Base-by-base conservation (phyloP, 1,140 invertebrate species). In the Mercenaria mercenaria region DNA sequence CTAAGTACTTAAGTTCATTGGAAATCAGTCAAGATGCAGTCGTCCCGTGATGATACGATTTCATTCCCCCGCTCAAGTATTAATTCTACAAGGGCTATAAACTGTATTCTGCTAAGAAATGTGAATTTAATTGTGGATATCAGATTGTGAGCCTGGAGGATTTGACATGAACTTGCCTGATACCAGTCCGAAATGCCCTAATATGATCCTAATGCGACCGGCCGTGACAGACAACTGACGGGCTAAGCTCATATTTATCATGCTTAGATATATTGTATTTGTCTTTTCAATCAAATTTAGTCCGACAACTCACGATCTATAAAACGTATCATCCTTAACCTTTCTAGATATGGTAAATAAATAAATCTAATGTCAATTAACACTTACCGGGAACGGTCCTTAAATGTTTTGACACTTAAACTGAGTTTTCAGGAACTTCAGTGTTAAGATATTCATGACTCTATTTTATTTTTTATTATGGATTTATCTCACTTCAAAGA, bases 51-150 rank as follows among this genome's bases (percentile, higher is more conserved):
- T 59, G 50, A 34, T 74, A 74, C 34, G 50, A 37, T 76, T 56
- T 86, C 67, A 50, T 29, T 74, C 43, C 37, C 43, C n/a, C 69
- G 20, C 64, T 52, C 64, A 74, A 86, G 43, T 76, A 39, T 56
- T 86, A 72, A 87, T 87, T 87, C 50, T 87, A 87, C 34, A 39
- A 77, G 50, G 13, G 52, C 72, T 52, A 79, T 79, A 82, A 82
- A 82, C 80, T 64, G 61, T 82, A n/a, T 41, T 64, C 29, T 41
- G 34, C 74, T 67, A 79, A 72, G 74, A 87, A 79, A 87, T 87
- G 72, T 56, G 85, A 76, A 87, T 87, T 87, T 87, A 87, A 87
- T 87, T 56, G 74, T 32, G 37, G 85, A 26, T 87, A 87, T 87
- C 72, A 87, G 85, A 87, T 87, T 43, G 32, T 41, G 85, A 26